Evolutionary conservation across 2,113 vertebrate genomes (phyloP).

Genomic region (Austrofundulus limnaeus): DNA sequence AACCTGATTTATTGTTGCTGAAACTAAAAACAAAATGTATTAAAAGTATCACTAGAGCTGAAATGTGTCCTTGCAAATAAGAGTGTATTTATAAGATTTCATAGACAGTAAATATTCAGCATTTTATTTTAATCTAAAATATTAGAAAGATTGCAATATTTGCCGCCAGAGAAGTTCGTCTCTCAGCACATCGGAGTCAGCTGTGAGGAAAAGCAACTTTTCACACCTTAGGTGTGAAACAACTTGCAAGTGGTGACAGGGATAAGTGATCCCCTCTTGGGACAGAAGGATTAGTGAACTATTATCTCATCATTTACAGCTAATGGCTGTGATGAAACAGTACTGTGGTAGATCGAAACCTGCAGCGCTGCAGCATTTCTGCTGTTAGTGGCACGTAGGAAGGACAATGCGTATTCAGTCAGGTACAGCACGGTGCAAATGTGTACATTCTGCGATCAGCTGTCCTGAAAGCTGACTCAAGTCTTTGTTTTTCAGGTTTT

Average conservation of each 20-base stretch:
- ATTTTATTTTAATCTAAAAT: too few species aligned
- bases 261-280: slow-evolving; percentile 53
- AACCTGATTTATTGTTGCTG: background rate
- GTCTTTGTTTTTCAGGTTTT: background rate
- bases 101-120: too few species aligned
- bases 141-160: background rate
- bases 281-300: slow-evolving; percentile 62
- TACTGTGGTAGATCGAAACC: slow-evolving; percentile 41
- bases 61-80: too few species aligned
- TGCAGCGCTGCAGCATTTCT: slow-evolving; percentile 42
- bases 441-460: background rate
- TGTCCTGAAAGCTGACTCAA: background rate
- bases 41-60: too few species aligned
- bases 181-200: background rate
- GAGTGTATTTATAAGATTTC: too few species aligned
- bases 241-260: slow-evolving; percentile 45
- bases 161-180: background rate
- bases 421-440: too few species aligned
- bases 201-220: background rate
- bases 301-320: slow-evolving; percentile 58
- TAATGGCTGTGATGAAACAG: slow-evolving; percentile 63
- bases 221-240: slow-evolving; percentile 39
- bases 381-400: slow-evolving; percentile 6
- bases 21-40: too few species aligned
- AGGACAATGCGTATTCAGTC: background rate